Evolutionary conservation across 2,888 invertebrate species (phyloP).

Genomic region (Panzeria rudis): DNA sequence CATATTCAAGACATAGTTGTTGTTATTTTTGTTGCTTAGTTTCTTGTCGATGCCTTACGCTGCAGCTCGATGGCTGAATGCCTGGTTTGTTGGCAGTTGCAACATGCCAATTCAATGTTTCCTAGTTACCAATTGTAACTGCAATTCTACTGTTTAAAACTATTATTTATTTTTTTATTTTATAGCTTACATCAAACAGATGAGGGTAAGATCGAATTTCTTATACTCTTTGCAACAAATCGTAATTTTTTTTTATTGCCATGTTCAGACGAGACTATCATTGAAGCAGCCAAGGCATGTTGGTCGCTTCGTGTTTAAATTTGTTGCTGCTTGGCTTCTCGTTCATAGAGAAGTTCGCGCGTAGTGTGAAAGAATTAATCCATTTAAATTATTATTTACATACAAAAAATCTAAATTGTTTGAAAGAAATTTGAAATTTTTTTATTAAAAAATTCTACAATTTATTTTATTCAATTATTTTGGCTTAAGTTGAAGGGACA

Average conservation of each 20-base stretch:
- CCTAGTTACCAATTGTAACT: constrained; percentile 51
- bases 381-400: too few species aligned
- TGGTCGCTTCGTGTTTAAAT: not conserved
- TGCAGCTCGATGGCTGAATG: constrained; percentile 13
- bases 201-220: constrained; percentile 16
- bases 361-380: not conserved
- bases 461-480: too few species aligned
- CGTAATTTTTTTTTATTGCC: not conserved
- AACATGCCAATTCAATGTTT: constrained; percentile 52
- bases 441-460: too few species aligned
- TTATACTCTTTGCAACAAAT: constrained; percentile 8
- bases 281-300: not conserved
- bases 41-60: constrained; percentile 22
- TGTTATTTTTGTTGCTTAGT: constrained; percentile 13
- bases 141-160: constrained; percentile 47
- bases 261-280: not conserved
- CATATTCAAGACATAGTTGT: constrained; percentile 2
- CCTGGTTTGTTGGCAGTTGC: constrained; percentile 36
- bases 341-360: too few species aligned
- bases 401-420: too few species aligned
- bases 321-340: not conserved
- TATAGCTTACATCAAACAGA: not conserved
- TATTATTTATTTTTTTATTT: constrained; percentile 15
- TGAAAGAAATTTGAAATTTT: too few species aligned
- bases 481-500: too few species aligned